Conservation (phyloP, 2,888 invertebrate species). For the Lepidocyrtoides sp. region DNA sequence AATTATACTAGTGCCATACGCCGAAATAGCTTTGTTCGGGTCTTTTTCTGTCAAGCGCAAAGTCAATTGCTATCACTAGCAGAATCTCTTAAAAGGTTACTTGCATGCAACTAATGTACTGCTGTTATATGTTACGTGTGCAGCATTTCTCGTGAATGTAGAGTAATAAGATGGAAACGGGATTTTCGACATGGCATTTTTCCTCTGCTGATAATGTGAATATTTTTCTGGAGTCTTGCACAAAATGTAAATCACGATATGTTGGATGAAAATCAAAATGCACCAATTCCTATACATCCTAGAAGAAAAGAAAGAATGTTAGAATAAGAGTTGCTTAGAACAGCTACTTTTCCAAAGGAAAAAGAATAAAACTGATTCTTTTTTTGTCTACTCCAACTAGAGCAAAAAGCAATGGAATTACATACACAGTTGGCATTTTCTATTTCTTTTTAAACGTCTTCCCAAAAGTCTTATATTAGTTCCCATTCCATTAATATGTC, state of each 20-base stretch:
- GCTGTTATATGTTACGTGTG: neutral
- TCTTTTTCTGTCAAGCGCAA: neutral
- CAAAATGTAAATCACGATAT: conserved; percentile 1
- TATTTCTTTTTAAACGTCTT: neutral
- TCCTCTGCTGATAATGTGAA: conserved; percentile 6
- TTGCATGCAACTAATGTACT: neutral
- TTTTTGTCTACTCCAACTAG: neutral
- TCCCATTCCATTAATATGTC: neutral
- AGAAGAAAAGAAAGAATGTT: neutral
- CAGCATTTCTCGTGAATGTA: neutral
- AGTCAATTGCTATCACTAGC: neutral
- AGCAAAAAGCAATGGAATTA: neutral
- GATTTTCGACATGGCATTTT: neutral
- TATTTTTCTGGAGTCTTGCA: neutral
- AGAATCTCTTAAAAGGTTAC: neutral
- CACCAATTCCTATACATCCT: neutral
- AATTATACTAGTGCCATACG: too few species aligned
- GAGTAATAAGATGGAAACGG: neutral
- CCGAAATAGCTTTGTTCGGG: neutral
- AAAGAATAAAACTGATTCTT: conserved; percentile 1
- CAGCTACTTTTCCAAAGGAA: neutral
- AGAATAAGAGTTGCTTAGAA: conserved; percentile 5
- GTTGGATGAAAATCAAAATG: conserved; percentile 25
- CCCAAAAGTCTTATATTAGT: neutral
- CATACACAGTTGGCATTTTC: neutral